These are phyloP conservation scores for Batillaria attramentaria DNA, from an alignment of 1,140 invertebrate species.

Conservation along the genomic window DNA sequence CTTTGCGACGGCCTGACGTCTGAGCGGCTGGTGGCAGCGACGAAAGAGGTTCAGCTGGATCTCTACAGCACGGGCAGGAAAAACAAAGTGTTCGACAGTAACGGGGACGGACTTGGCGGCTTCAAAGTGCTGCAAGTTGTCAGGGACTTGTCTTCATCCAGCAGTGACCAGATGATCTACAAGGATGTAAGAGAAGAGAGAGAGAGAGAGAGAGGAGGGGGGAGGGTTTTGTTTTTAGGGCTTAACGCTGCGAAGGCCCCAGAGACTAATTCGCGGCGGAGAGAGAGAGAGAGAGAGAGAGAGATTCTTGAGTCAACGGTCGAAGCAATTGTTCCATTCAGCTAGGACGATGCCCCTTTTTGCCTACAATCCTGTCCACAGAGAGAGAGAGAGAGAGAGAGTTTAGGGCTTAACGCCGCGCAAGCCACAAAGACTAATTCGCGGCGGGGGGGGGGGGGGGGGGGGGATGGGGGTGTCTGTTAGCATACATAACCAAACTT, in stretches of 20 bases:
- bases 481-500: too few species aligned
- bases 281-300: neutral
- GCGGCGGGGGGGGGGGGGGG: too few species aligned
- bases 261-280: neutral
- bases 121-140: conserved; percentile 17
- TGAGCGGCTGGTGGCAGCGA: neutral
- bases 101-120: conserved; percentile 13
- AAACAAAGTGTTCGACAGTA: conserved; percentile 9
- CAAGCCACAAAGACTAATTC: too few species aligned
- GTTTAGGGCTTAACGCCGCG: too few species aligned
- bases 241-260: too few species aligned
- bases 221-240: neutral
- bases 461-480: too few species aligned
- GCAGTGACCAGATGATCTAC: neutral
- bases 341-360: too few species aligned
- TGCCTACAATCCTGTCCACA: too few species aligned
- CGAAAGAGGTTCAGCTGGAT: conserved; percentile 14
- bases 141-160: neutral
- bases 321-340: neutral
- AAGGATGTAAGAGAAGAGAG: neutral
- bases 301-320: neutral
- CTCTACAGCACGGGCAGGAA: neutral
- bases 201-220: neutral
- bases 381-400: too few species aligned
- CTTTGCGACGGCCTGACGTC: neutral